Evolutionary conservation across 2,113 vertebrate genomes (phyloP).

Genomic region (Corynorhinus townsendii): DNA sequence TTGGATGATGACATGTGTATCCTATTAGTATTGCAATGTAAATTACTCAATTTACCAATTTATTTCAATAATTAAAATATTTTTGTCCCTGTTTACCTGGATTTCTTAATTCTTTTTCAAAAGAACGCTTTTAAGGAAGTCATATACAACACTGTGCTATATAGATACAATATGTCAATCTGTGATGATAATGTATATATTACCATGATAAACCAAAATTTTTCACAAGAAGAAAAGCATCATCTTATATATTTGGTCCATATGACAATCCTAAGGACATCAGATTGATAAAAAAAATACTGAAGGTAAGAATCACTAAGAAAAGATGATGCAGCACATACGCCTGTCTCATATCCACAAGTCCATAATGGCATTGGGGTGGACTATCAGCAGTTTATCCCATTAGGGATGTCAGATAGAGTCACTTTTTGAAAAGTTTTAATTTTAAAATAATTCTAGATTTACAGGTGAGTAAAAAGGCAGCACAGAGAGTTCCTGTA

Average conservation of each 20-base stretch:
- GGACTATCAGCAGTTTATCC: not conserved
- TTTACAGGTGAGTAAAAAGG: not conserved
- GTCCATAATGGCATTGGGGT: not conserved
- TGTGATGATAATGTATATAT: not conserved
- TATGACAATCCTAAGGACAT: not conserved
- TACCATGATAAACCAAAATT: not conserved
- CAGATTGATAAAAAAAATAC: not conserved
- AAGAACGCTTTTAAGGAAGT: not conserved
- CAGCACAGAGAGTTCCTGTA: not conserved
- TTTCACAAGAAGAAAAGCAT: not conserved
- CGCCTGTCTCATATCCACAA: not conserved
- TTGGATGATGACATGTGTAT: conserved; percentile 26
- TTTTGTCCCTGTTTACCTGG: conserved; percentile 68
- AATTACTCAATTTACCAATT: conserved; percentile 23
- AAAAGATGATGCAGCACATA: not conserved
- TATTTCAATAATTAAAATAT: conserved; percentile 74
- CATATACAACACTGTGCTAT: not conserved
- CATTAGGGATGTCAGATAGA: not conserved
- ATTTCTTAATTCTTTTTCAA: conserved; percentile 45
- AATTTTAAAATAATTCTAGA: not conserved
- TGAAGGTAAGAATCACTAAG: not conserved
- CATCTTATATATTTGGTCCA: not conserved
- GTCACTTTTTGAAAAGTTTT: not conserved
- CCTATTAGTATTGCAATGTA: conserved; percentile 28
- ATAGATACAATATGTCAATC: not conserved